These are phyloP conservation scores for Abramis brama DNA, from an alignment of 2,113 vertebrate species.

Conservation along the genomic window DNA sequence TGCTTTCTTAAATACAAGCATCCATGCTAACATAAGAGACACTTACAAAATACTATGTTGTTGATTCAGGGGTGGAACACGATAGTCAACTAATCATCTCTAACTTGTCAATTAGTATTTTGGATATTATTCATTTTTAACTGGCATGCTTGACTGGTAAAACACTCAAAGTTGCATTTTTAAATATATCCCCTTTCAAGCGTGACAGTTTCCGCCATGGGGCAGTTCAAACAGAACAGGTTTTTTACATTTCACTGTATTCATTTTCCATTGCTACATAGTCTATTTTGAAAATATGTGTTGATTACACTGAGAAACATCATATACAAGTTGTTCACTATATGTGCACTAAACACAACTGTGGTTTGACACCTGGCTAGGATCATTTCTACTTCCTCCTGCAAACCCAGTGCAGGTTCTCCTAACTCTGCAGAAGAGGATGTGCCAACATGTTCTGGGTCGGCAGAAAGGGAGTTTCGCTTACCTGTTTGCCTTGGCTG, in stretches of 20 bases:
- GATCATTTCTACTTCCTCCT: background rate
- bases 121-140: background rate
- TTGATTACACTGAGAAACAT: background rate
- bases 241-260: background rate
- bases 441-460: background rate
- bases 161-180: background rate
- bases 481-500: slow-evolving; percentile 83
- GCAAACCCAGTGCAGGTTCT: background rate
- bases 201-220: background rate
- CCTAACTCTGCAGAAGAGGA: background rate
- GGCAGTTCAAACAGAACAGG: background rate
- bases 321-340: background rate
- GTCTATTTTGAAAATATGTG: background rate
- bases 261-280: background rate
- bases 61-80: background rate
- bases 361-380: background rate
- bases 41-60: background rate
- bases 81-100: too few species aligned
- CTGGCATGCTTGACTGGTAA: background rate
- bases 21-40: background rate
- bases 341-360: background rate
- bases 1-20: background rate
- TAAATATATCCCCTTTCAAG: background rate
- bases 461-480: slow-evolving; percentile 18
- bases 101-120: background rate